phyloP scores from a whole-genome alignment of 2,888 invertebrate species.

The Ichneumoninae sp. region DNA sequence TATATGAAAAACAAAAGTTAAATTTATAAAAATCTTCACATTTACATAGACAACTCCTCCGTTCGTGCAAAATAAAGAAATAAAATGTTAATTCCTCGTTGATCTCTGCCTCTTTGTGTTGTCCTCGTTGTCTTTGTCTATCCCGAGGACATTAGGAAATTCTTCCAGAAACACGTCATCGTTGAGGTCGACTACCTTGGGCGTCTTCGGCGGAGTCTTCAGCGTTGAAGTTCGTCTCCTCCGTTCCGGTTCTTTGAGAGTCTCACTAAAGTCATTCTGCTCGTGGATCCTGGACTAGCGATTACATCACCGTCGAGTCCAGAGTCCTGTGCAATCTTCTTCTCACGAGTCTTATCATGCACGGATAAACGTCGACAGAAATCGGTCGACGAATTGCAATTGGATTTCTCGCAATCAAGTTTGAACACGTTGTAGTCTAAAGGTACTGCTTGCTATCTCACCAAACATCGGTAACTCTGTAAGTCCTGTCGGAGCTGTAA shows the following conservation, averaged over 20 bases:
- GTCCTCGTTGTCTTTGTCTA: no score
- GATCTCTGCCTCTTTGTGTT: no score
- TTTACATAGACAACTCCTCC: conserved; percentile 41
- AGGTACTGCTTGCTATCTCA: conserved; percentile 10
- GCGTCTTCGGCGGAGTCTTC: conserved; percentile 51
- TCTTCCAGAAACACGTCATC: no score
- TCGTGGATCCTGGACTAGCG: conserved; percentile 14
- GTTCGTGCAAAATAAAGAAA: not conserved
- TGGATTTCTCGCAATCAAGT: not conserved
- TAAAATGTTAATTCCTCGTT: no score
- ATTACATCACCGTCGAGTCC: conserved; percentile 24
- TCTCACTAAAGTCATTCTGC: not conserved
- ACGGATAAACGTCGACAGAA: conserved; percentile 32
- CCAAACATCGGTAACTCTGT: conserved; percentile 73
- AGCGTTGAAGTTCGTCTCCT: not conserved
- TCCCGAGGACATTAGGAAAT: no score
- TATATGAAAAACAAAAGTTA: conserved; percentile 25
- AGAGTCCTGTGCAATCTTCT: conserved; percentile 58
- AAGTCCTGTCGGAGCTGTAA: conserved; percentile 84
- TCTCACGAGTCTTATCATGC: conserved; percentile 69
- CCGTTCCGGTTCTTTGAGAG: not conserved
- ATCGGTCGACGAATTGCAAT: conserved; percentile 16
- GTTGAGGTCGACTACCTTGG: no score
- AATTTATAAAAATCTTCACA: conserved; percentile 22
- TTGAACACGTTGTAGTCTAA: not conserved